Evolutionary conservation across 2,888 invertebrate species (phyloP), one percentile per base, ranked within the genome.

Genomic region (Idaea dimidiata): DNA sequence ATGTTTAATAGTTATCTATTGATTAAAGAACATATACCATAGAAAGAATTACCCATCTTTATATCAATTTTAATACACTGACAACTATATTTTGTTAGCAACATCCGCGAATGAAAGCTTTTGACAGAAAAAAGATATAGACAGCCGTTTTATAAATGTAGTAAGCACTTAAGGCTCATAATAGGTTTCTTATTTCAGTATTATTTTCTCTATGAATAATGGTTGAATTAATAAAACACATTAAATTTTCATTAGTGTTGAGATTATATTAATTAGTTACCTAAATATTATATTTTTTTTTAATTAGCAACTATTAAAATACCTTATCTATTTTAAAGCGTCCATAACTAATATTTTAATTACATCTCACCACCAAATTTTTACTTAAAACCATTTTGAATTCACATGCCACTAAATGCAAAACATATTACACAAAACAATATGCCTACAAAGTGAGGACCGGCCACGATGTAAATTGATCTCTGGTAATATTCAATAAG

Each of bases 401-500:
- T 43, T 43, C 14, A 43, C 43, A 14, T 43, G 2, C 43, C 43
- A 43, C 10, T 3, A 43, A 43, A 43, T 3, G 24, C 5, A 24
- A 24, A 3, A 24, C 24, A 1, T 24, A 43, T 43, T 8, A 74
- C 76, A 73, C 75, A 71, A 67, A 68, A 62, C 68, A 69, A 73
- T 31, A 61, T 16, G 57, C 57, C 63, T 59, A 62, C 61, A 61
- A 55, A 64, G 57, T 61, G 69, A 24, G 64, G 60, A 17, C 62
- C 58, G 57, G 61, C 55, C 61, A n/a, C 58, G 62, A 59, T 67
- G 66, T 71, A 72, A 71, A 69, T 66, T 65, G 68, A 69, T 69
- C 63, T 66, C 64, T 62, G 65, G 74, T 81, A 80, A 82, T 82
- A 87, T 83, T 81, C 8, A 43, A 43, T 78, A 60, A 76, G 82